Base-by-base conservation (phyloP, 2,888 invertebrate genomes). In the Halictus ligatus region DNA sequence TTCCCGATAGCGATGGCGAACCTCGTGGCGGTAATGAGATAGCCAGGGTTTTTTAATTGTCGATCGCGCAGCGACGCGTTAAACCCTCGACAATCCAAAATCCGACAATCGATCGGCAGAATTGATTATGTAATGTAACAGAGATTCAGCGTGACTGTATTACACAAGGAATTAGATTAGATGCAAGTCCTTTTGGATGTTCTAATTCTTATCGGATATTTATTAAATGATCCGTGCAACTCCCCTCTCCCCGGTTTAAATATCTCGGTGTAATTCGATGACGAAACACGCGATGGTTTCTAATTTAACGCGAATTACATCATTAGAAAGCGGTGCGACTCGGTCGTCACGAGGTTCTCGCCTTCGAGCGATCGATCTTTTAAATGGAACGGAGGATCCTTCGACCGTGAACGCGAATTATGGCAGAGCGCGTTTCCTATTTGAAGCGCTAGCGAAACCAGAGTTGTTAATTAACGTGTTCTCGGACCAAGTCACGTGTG, bases 291-390 rank as follows among this genome's bases (percentile, higher is more conserved):
- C 54, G 18, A 71, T 73, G 83, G 79, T 87, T 87, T 86, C 87
- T 77, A 87, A 86, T 69, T 72, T 48, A 64, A 71, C 58, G 18
- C 2, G 48, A 46, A 35, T 88, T 87, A 75, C 85, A 71, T 85
- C 69, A 83, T 85, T 88, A 83, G 87, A 88, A 85, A 83, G 83
- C 67, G 76, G 76, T 15, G 43, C n/a, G 21, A 64, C 67, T 21
- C 35, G 4, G 12, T 2, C 4, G 18, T 46, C 40, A 40, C 80
- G 64, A 40, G 25, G 15, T 73, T 7, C 35, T 64, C 4, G 48
- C 54, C 54, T 58, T 77, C 71, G 35, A 29, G n/a, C 48, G n/a
- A 75, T 78, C 46, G 46, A 72, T 29, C 15, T 29, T 64, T 64
- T 29, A 15, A 29, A 64, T 64, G 13, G 25, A 60, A 60, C 60